phyloP scores from a whole-genome alignment of 2,113 vertebrate species.

The Lepidothrix coronata region DNA sequence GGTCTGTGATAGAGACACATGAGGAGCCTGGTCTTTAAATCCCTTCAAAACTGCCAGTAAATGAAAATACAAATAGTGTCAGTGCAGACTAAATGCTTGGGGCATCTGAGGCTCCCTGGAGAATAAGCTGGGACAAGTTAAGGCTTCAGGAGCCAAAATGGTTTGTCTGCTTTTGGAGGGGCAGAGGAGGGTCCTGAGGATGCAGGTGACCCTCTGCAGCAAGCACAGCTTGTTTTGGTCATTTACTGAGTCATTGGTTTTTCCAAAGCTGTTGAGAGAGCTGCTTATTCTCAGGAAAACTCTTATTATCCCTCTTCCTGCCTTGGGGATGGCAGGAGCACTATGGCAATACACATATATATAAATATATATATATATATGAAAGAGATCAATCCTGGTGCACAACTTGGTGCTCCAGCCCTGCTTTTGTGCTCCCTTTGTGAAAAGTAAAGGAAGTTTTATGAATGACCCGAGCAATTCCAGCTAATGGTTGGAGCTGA shows the following conservation, averaged over 20 bases:
- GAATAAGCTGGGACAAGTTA: neutral
- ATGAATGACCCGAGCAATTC: constrained; percentile 68
- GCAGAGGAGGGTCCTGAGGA: neutral
- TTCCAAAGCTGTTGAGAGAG: neutral
- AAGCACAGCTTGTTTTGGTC: neutral
- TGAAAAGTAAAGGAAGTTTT: constrained; percentile 53
- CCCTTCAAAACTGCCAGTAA: neutral
- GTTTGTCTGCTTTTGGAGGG: neutral
- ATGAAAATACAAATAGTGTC: neutral
- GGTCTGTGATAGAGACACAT: neutral
- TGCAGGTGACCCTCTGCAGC: neutral
- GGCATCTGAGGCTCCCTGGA: neutral
- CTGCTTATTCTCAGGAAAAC: neutral
- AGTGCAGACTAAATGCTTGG: neutral
- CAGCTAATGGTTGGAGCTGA: constrained; percentile 71
- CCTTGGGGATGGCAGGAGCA: neutral
- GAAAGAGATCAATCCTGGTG: neutral
- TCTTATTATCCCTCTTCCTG: neutral
- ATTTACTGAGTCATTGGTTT: neutral
- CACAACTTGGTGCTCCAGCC: neutral
- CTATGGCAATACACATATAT: neutral
- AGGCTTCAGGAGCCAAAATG: neutral
- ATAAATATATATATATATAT: rapidly evolving
- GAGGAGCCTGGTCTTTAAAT: neutral
- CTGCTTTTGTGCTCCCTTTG: constrained; percentile 46